Evolutionary conservation across 2,797 vertebrate species (phyloP).

Genomic region (Siniperca obscura): DNA sequence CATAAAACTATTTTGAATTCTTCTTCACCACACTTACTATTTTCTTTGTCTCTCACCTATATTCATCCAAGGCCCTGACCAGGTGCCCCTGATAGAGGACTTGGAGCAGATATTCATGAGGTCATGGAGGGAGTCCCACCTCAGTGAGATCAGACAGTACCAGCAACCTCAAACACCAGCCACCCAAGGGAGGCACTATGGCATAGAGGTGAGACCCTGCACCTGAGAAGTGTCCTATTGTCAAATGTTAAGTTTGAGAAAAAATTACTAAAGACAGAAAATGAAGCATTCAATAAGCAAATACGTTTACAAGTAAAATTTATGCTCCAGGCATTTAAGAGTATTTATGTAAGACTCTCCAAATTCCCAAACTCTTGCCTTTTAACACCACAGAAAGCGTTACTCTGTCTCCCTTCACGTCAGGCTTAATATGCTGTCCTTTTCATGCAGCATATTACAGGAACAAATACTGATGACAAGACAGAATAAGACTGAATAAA

Average conservation of each 20-base stretch:
- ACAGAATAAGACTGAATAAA: conserved; percentile 11
- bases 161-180: conserved; percentile 87
- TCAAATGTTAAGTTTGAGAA: neutral
- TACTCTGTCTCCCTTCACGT: neutral
- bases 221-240: neutral
- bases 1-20: neutral
- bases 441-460: neutral
- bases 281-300: neutral
- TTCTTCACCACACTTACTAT: neutral
- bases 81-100: conserved; percentile 96
- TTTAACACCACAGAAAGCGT: neutral
- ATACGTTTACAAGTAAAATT: neutral
- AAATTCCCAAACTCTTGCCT: neutral
- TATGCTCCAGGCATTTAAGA: neutral
- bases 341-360: neutral
- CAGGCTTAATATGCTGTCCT: neutral
- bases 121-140: conserved; percentile 95
- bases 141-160: conserved; percentile 94
- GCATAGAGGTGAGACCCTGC: conserved; percentile 70
- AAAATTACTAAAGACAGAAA: neutral
- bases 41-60: conserved; percentile 14
- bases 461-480: conserved; percentile 7
- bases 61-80: conserved; percentile 89
- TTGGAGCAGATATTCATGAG: conserved; percentile 98
- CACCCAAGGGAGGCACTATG: conserved; percentile 77